phyloP scores from a whole-genome alignment of 2,797 vertebrate genomes.

The Hoplostethus mediterraneus region DNA sequence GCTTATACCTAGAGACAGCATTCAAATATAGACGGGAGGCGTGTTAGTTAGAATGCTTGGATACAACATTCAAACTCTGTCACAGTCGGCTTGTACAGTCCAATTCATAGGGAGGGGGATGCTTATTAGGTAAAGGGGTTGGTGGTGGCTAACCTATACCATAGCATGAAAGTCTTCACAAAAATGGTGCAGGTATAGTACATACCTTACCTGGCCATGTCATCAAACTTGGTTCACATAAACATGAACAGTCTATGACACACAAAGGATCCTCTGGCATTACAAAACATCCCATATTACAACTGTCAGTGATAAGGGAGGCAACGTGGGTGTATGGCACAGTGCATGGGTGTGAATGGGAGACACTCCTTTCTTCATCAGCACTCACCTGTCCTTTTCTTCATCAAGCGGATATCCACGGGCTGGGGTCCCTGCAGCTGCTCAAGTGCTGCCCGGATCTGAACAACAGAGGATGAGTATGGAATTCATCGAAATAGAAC shows the following conservation, averaged over 20 bases:
- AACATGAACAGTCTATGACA: slow-evolving; percentile 27
- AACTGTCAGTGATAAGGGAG: slow-evolving; percentile 83
- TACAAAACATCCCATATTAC: slow-evolving; percentile 75
- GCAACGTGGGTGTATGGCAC: slow-evolving; percentile 77
- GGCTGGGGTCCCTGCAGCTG: slow-evolving; percentile 94
- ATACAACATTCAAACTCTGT: slow-evolving; percentile 94
- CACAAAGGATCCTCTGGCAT: slow-evolving; percentile 28
- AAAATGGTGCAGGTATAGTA: slow-evolving; percentile 19
- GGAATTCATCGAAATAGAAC: background rate
- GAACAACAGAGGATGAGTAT: slow-evolving; percentile 14
- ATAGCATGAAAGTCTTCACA: slow-evolving; percentile 87
- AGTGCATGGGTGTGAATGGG: slow-evolving; percentile 39
- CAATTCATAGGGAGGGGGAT: slow-evolving; percentile 43
- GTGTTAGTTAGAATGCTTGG: slow-evolving; percentile 92
- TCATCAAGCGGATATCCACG: slow-evolving; percentile 95
- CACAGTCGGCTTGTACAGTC: slow-evolving; percentile 87
- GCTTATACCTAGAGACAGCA: slow-evolving; percentile 99
- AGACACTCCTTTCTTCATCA: slow-evolving; percentile 55
- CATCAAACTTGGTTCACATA: slow-evolving; percentile 24
- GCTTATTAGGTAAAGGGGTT: slow-evolving; percentile 76
- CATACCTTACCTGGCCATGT: slow-evolving; percentile 56
- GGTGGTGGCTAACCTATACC: slow-evolving; percentile 87
- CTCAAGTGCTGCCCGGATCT: slow-evolving; percentile 92
- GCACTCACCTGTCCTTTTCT: slow-evolving; percentile 95
- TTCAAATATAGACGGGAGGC: slow-evolving; percentile 99